Evolutionary conservation across 2,113 vertebrate species (phyloP).

Genomic region (Mesitornis unicolor): DNA sequence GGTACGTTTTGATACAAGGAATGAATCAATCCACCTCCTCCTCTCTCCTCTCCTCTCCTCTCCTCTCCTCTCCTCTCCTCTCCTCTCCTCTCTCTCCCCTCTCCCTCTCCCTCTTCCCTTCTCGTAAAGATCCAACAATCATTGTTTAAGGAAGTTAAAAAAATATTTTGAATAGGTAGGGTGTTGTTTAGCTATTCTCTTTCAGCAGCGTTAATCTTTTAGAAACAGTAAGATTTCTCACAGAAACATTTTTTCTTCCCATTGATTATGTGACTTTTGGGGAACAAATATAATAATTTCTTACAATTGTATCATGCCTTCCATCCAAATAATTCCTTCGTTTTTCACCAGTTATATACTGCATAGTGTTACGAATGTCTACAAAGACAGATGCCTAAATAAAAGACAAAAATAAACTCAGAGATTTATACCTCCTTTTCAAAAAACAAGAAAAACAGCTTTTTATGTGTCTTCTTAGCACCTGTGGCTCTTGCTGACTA

Average conservation of each 20-base stretch:
- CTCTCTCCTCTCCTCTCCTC: too few species aligned
- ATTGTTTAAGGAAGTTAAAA: neutral
- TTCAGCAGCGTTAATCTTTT: neutral
- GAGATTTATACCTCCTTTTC: neutral
- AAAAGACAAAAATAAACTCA: neutral
- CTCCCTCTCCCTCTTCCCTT: too few species aligned
- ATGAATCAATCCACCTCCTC: neutral
- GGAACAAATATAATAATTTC: neutral
- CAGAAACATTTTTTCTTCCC: neutral
- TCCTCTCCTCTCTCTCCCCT: neutral
- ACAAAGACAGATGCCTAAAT: neutral
- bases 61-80: neutral
- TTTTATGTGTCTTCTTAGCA: neutral
- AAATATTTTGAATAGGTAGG: neutral
- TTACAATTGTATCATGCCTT: neutral
- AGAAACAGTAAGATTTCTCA: neutral
- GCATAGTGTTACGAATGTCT: neutral
- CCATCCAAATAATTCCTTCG: neutral
- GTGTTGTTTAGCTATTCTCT: neutral
- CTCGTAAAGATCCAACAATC: neutral
- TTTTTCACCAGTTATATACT: neutral
- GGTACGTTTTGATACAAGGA: neutral
- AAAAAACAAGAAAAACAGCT: neutral
- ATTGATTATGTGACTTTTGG: neutral
- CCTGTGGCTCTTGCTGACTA: neutral